Evolutionary conservation across 2,113 vertebrate species (phyloP).

Genomic region (Fregata magnificens): DNA sequence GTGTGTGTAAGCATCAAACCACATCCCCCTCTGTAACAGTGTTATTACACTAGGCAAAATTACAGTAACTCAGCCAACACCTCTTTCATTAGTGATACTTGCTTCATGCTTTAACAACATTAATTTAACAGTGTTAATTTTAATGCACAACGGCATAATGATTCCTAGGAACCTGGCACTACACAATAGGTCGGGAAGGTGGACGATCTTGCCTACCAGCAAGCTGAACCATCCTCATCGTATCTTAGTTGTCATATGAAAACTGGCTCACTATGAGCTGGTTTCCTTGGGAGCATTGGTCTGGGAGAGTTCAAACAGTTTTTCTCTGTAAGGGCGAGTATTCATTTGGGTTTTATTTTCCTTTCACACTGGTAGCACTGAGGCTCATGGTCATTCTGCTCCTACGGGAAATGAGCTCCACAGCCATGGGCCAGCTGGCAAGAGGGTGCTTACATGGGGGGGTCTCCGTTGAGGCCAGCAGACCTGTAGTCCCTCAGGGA

Average conservation of each 20-base stretch:
- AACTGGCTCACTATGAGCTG: neutral
- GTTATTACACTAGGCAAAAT: neutral
- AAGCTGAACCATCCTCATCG: neutral
- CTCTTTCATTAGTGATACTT: neutral
- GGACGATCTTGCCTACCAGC: neutral
- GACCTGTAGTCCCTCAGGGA: neutral
- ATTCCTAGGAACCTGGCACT: neutral
- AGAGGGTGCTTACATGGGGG: accelerated
- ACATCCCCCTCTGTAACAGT: neutral
- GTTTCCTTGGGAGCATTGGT: neutral
- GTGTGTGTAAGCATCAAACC: neutral
- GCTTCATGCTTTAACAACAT: neutral
- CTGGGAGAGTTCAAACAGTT: neutral
- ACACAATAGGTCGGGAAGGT: neutral
- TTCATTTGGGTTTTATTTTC: neutral
- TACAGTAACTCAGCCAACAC: neutral
- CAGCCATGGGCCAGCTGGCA: neutral
- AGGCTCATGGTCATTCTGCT: neutral
- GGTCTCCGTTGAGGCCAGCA: neutral
- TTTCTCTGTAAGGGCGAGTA: neutral
- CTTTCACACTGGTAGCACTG: neutral
- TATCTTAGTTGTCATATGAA: neutral
- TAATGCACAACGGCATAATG: neutral
- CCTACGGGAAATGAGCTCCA: neutral
- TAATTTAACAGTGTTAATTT: neutral